A percentile compares a stretch with the other conserved stretches of the same genome.
phyloP scores from a whole-genome alignment of 1,140 invertebrate species.

The Apis florea region DNA sequence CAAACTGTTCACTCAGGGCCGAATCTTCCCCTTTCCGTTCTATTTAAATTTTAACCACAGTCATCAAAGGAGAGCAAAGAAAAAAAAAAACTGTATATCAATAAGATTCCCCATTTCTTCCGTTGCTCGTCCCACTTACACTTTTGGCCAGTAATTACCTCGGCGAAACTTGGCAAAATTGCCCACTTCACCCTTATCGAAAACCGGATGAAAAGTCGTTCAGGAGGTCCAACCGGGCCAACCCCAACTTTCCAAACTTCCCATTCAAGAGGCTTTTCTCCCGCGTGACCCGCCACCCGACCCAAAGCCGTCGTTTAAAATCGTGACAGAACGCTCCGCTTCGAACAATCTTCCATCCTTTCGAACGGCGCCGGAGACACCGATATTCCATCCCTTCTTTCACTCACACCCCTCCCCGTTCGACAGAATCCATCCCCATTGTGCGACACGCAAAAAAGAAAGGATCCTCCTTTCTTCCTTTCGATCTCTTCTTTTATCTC shows the following conservation, averaged over 20 bases:
- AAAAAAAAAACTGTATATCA: slow-evolving; percentile 22
- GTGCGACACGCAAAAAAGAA: background rate
- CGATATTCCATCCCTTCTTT: background rate
- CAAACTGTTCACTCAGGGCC: no score
- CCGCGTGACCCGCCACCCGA: slow-evolving; percentile 14
- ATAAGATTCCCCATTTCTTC: background rate
- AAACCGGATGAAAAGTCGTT: slow-evolving; percentile 51
- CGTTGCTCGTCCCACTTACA: background rate
- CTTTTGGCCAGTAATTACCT: slow-evolving; percentile 36
- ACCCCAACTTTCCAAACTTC: slow-evolving; percentile 44
- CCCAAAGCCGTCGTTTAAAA: slow-evolving; percentile 25
- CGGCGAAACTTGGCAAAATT: slow-evolving; percentile 32
- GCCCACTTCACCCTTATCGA: slow-evolving; percentile 37
- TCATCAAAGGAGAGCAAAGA: background rate
- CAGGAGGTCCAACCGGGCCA: slow-evolving; percentile 2
- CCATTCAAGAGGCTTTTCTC: slow-evolving; percentile 35
- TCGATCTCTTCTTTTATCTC: background rate
- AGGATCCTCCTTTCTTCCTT: background rate
- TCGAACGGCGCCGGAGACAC: background rate
- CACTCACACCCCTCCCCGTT: background rate
- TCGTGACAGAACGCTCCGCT: background rate
- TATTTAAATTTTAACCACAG: slow-evolving; percentile 41
- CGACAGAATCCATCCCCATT: background rate
- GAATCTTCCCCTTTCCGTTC: background rate
- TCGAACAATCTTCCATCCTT: background rate